Conservation (phyloP, 2,888 invertebrate species). For the Mimachlamys varia region DNA sequence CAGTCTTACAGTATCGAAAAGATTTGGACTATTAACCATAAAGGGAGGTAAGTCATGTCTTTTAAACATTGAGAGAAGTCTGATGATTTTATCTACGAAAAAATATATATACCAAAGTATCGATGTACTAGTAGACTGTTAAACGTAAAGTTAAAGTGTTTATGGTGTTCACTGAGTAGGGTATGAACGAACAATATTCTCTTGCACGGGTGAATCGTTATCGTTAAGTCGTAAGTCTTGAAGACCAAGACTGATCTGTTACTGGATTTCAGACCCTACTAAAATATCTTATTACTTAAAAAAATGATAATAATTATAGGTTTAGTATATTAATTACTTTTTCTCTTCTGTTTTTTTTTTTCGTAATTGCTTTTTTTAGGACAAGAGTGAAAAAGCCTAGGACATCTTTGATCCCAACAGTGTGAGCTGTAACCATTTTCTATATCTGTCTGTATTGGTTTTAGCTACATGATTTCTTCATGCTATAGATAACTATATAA, state of each 20-base stretch:
- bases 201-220: no score
- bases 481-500: no score
- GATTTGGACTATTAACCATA: not conserved
- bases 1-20: not conserved
- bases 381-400: no score
- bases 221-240: no score
- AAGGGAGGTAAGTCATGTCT: constrained; percentile 33
- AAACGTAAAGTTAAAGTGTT: not conserved
- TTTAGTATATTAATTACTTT: not conserved
- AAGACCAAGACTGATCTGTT: no score
- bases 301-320: not conserved
- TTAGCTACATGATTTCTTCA: no score
- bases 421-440: no score
- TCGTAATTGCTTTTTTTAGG: no score
- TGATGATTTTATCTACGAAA: constrained; percentile 1
- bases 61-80: constrained; percentile 1
- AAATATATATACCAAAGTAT: constrained; percentile 28
- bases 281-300: not conserved
- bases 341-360: no score
- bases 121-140: not conserved
- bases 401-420: no score
- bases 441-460: no score
- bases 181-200: not conserved
- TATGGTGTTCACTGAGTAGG: not conserved
- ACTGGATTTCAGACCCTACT: no score